Evolutionary conservation across 2,888 invertebrate genomes (phyloP), one percentile per base, ranked within the genome.

Genomic region (Cephus spinipes): DNA sequence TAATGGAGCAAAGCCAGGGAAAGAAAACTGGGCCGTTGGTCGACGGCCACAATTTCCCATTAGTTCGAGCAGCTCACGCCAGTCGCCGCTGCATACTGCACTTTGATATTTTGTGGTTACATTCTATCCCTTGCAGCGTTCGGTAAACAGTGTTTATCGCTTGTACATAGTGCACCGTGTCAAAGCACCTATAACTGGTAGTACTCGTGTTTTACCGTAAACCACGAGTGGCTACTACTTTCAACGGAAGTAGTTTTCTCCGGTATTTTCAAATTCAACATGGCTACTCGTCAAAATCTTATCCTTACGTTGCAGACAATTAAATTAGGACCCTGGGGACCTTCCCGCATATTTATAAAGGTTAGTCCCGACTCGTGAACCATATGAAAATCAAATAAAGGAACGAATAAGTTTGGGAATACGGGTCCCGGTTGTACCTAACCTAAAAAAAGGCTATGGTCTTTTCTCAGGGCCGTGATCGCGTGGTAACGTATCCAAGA

Each of bases 321-420:
- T 79, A 79, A 79, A 79, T 79, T 81, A 79, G 75, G 69, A 77
- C 79, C 33, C 69, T 31, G 76, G 79, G 76, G 79, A 79, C 76
- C 55, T 23, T 82, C 69, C 69, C 73, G 78, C 78, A 80, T 81
- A 82, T 81, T 81, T 81, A 80, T 80, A 82, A 81, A 75, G 79
- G 81, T 78, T 73, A 75, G 76, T 55, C 55, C 23, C 55, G 23
- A 78, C 78, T 75, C 75, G 32, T 55, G 68, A 76, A 76, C 73
- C 78, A 76, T 78, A 78, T 78, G 68, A 78, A 78, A 78, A 78
- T 76, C 78, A 78, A 78, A 78, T 78, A 78, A 76, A 78, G 76
- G 76, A 78, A 71, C 78, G 78, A 78, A 78, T 78, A 78, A 75
- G 78, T 76, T 77, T 75, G 78, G 71, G 74, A 78, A 36, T 71